Evolutionary conservation across 2,797 vertebrate species (phyloP), one percentile per base, ranked within the genome.

Genomic region (Orestias chungarensis): DNA sequence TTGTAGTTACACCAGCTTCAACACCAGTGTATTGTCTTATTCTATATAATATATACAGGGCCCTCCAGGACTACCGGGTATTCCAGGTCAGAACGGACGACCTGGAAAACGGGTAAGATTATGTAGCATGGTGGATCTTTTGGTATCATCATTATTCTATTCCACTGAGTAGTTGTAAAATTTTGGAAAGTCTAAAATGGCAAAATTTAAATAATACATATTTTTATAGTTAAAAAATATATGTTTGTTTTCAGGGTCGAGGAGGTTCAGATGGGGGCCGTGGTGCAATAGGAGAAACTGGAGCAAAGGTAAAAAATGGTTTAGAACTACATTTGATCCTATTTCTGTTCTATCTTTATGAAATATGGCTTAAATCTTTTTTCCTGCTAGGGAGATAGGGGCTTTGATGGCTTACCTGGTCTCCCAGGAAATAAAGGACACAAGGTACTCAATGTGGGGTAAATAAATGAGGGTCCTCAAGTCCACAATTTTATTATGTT

Each of bases 341-440:
- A 18, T 18, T 6, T 64, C 61, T 66, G 6, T 54, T 82, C 14
- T 64, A 4, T 69, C 52, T 46, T 61, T 52, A 4, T 40, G 46
- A 76, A 80, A 38, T 40, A 43, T 61, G 0, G 64, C 7, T 17
- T 47, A 9, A 73, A 18, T 64, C 0, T 27, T 4, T 15, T n/a
- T 82, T 44, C 6, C 15, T 71, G 42, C 71, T 71, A 99, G 97
- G 97, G 97, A 4, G 96, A 98, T 82, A 89, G 97, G 33, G 97
- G 97, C 1, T 98, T 98, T 14, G 97, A 98, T 40, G 97, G 97
- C 23, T 88, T 98, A 75, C 97, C 97, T 17, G 97, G 97, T 80
- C 91, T 99, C 50, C 96, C 96, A 0, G 97, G 97, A 7, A 94
- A 97, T 89, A 96, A 97, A 80, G 97, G 97, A 38, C 96, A 98